phyloP scores from a whole-genome alignment of 2,113 vertebrate genomes.

The Apodemus speciosus region DNA sequence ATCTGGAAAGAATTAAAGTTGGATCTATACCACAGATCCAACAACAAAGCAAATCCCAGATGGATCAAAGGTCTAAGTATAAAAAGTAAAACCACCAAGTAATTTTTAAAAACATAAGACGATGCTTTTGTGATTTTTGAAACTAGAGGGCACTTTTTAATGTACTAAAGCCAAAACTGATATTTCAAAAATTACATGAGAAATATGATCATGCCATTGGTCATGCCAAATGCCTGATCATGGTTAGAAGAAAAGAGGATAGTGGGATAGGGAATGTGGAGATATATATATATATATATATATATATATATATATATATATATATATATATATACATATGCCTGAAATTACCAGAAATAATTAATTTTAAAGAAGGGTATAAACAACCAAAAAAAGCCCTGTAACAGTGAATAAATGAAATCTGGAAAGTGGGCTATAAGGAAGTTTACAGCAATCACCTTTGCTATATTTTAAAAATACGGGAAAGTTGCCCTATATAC shows the following conservation, averaged over 20 bases:
- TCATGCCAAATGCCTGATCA: not conserved
- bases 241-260: too few relatives aligned
- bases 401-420: not conserved
- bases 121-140: constrained; percentile 31
- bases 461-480: not conserved
- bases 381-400: not conserved
- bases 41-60: constrained; percentile 12
- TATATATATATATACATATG: not conserved
- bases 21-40: not conserved
- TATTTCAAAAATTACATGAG: constrained; percentile 1
- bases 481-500: not conserved
- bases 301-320: not conserved
- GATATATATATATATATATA: too few relatives aligned
- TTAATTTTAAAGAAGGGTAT: not conserved
- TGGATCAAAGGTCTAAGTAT: constrained; percentile 20
- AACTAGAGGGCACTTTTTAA: not conserved
- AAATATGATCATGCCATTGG: constrained; percentile 31
- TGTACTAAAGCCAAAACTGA: constrained; percentile 13
- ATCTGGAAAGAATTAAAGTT: constrained; percentile 33
- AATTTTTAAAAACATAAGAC: not conserved
- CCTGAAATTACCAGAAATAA: not conserved
- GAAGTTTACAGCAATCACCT: not conserved
- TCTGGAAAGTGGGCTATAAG: not conserved
- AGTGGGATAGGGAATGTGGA: not conserved
- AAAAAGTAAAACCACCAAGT: constrained; percentile 27